Evolutionary conservation across 2,888 invertebrate genomes (phyloP).

Genomic region (Lithophane semibrunnea): DNA sequence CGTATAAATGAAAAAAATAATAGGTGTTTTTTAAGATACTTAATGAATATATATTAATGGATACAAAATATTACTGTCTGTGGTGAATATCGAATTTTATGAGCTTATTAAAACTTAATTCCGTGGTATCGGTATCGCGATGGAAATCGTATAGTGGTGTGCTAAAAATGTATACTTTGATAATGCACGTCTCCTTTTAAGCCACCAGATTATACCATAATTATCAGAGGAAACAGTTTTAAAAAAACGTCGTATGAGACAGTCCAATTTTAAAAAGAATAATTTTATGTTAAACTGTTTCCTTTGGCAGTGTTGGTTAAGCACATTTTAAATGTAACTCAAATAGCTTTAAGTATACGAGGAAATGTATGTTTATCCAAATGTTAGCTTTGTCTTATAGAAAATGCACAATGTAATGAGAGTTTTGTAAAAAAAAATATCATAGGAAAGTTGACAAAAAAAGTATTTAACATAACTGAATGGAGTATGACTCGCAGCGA

Average conservation of each 20-base stretch:
- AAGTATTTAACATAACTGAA: constrained; percentile 28
- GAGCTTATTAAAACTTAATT: constrained; percentile 90
- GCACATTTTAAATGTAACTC: constrained; percentile 64
- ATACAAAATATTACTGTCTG: constrained; percentile 87
- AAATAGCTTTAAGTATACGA: constrained; percentile 65
- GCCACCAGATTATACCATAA: constrained; percentile 23
- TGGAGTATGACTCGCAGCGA: constrained; percentile 43
- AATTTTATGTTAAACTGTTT: constrained; percentile 38
- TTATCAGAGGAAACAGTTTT: constrained; percentile 42
- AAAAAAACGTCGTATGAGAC: constrained; percentile 25
- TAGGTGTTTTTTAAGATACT: constrained; percentile 85
- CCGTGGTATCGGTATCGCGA: constrained; percentile 81
- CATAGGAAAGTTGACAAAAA: constrained; percentile 44
- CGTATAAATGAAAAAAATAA: constrained; percentile 73
- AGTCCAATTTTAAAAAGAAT: constrained; percentile 58
- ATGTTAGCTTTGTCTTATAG: constrained; percentile 63
- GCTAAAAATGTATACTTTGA: constrained; percentile 76
- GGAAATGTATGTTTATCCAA: constrained; percentile 58
- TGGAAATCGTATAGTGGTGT: constrained; percentile 71
- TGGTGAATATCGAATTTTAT: constrained; percentile 90
- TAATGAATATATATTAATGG: constrained; percentile 74
- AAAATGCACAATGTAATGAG: constrained; percentile 57
- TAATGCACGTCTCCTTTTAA: constrained; percentile 79
- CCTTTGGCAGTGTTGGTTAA: constrained; percentile 46
- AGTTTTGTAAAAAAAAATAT: constrained; percentile 52